Conservation (phyloP, 2,888 invertebrate species). For the Drosophila macrospina region DNA sequence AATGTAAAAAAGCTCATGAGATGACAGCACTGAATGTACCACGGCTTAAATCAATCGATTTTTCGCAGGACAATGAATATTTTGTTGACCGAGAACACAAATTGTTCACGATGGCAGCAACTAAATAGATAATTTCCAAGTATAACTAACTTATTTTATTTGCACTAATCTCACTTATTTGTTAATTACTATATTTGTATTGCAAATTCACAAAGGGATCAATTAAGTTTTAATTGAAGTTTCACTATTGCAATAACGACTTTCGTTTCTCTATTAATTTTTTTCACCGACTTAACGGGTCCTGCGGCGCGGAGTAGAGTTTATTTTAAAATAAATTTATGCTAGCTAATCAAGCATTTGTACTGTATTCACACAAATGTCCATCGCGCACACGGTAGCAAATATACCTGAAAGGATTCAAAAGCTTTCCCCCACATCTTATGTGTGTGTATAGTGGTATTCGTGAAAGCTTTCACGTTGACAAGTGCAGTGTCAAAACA, state of each 20-base stretch:
- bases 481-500: constrained; percentile 54
- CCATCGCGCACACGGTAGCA: constrained; percentile 29
- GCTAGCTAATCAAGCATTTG: constrained; percentile 34
- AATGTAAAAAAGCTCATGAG: constrained; percentile 57
- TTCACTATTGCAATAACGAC: background rate
- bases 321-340: constrained; percentile 32
- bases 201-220: background rate
- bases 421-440: constrained; percentile 54
- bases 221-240: background rate
- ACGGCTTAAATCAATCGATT: constrained; percentile 71
- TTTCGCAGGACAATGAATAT: constrained; percentile 70
- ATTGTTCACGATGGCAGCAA: background rate
- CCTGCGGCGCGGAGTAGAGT: constrained; percentile 32
- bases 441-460: constrained; percentile 51
- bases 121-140: background rate
- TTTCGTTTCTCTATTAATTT: background rate
- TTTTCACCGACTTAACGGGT: constrained; percentile 1
- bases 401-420: constrained; percentile 49
- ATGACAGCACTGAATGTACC: constrained; percentile 47
- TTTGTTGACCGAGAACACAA: constrained; percentile 50
- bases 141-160: background rate
- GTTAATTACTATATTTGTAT: constrained; percentile 4
- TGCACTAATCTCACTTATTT: background rate
- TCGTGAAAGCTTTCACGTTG: constrained; percentile 46
- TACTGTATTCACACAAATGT: constrained; percentile 38